phyloP scores from a whole-genome alignment of 1,140 invertebrate genomes.

The Asobara japonica region DNA sequence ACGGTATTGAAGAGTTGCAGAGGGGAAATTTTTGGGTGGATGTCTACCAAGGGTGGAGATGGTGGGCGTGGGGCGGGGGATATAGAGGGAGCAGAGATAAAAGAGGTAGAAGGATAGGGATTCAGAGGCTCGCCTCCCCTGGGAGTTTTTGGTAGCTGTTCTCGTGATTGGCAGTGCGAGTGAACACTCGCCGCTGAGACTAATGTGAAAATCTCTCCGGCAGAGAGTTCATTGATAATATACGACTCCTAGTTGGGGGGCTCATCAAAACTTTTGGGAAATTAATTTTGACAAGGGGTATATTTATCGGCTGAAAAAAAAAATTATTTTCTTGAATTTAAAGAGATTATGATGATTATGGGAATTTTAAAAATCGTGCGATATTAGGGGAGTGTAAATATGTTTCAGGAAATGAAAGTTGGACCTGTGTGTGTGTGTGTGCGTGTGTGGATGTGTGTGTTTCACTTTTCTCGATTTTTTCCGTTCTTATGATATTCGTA shows the following conservation, averaged over 20 bases:
- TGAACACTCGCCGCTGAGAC: constrained; percentile 39
- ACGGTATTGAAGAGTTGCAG: background rate
- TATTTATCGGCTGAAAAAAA: too few species aligned
- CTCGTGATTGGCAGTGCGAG: constrained; percentile 50
- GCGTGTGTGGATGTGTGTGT: too few species aligned
- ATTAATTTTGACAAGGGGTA: too few species aligned
- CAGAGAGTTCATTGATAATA: constrained; percentile 43
- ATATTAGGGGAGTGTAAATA: too few species aligned
- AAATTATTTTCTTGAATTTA: too few species aligned
- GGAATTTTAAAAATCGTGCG: too few species aligned
- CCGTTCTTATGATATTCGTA: too few species aligned
- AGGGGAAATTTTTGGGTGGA: background rate
- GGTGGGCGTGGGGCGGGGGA: background rate
- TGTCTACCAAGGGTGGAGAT: background rate
- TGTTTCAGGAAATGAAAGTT: too few species aligned
- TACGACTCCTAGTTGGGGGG: background rate
- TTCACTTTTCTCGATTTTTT: too few species aligned
- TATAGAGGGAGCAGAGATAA: background rate
- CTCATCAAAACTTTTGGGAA: too few species aligned
- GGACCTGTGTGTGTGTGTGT: too few species aligned
- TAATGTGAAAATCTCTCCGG: background rate
- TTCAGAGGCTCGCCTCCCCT: constrained; percentile 8
- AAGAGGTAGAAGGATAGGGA: constrained; percentile 12
- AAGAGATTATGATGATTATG: too few species aligned
- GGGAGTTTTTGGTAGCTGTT: constrained; percentile 14